Conservation (phyloP, 2,113 vertebrate species). For the Periophthalmodon schlosseri region DNA sequence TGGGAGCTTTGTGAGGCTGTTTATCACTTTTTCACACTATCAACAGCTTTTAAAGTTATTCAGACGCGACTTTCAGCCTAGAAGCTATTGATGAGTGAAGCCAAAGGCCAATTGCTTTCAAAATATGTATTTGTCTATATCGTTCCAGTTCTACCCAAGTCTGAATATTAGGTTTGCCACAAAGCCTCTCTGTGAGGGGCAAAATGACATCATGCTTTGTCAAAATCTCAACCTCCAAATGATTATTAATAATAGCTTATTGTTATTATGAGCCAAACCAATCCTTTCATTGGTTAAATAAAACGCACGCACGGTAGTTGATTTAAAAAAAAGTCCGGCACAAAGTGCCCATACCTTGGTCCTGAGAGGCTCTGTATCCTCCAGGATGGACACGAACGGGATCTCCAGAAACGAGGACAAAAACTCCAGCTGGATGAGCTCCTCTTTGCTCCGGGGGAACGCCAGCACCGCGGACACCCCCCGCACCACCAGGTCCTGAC, state of each 20-base stretch:
- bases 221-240: neutral
- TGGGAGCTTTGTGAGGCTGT: neutral
- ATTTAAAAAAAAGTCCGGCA: neutral
- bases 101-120: too few relatives aligned
- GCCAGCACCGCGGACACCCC: conserved; percentile 87
- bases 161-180: too few relatives aligned
- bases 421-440: conserved; percentile 91
- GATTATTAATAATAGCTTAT: neutral
- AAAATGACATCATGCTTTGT: neutral
- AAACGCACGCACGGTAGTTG: neutral
- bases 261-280: neutral
- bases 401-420: conserved; percentile 86
- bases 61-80: neutral
- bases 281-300: neutral
- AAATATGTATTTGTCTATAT: too few relatives aligned
- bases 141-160: too few relatives aligned
- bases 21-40: neutral
- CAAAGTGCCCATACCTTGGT: conserved; percentile 78
- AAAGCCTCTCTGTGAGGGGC: too few relatives aligned
- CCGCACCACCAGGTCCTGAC: conserved; percentile 82
- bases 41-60: neutral
- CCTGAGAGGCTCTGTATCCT: conserved; percentile 82
- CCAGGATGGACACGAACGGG: conserved; percentile 88
- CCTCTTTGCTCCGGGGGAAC: conserved; percentile 85
- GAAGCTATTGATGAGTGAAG: neutral